Base-by-base conservation (phyloP, 1,140 invertebrate genomes). In the Cardiocondyla obscurior region DNA sequence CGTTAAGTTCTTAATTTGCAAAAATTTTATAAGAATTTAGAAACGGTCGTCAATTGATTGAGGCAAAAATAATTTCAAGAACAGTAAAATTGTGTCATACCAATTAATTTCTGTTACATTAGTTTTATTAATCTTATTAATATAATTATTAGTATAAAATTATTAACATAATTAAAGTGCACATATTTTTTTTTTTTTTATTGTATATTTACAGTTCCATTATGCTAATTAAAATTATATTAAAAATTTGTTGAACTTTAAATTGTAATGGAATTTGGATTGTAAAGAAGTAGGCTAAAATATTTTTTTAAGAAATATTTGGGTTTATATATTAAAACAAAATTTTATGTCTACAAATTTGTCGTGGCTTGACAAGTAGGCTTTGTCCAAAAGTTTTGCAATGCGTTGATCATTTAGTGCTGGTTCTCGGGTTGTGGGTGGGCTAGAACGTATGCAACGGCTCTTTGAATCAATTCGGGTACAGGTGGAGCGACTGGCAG, bases 401-500 rank as follows among this genome's bases (percentile, higher is more conserved):
- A 39, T 19, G 25, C n/a, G 19, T 33, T 1, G 28, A 76, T 64
- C 0, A 19, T 76, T 53, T 79, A 79, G 10, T 79, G 16, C 22
- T 67, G 60, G 6, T 65, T 22, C 6, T 85, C 90, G 33, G 85
- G 83, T 83, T 83, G 16, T 73, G 85, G 91, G 90, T 92, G 83
- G 91, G 91, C 30, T 90, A 90, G 1, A 88, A 94, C 94, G 85
- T 92, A 93, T 22, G 94, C 93, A 58, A 93, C 91, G 73, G 93
- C 89, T 74, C 92, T 94, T 62, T 94, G 91, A 83, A 95, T 94
- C 25, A 91, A 90, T 65, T 93, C 90, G 5, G 94, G 91, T 16
- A 95, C 89, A 16, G 93, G 89, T 8, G 94, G 95, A 8, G 94
- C 91, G 3, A 94, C 92, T 12, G 95, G 95, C n/a, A 95, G 91